Evolutionary conservation across 2,113 vertebrate species (phyloP).

Genomic region (Sceloporus tristichus): DNA sequence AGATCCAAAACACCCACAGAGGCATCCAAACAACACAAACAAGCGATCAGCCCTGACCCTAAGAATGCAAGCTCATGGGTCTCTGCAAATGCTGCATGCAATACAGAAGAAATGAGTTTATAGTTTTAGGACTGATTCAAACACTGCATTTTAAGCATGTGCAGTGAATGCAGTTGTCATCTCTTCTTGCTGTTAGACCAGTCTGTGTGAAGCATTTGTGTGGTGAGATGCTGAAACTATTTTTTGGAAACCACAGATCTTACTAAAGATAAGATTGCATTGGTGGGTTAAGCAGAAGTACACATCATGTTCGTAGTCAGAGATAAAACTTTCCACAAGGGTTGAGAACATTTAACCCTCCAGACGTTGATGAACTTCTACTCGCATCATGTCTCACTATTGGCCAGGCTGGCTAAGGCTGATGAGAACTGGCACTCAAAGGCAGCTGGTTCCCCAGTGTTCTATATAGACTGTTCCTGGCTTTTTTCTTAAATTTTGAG

Average conservation of each 20-base stretch:
- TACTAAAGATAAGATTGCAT: too few species aligned
- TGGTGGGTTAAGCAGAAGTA: too few species aligned
- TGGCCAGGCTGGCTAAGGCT: too few species aligned
- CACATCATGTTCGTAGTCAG: background rate
- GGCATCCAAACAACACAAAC: too few species aligned
- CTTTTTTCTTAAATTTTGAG: background rate
- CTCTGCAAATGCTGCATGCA: background rate
- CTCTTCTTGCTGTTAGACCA: background rate
- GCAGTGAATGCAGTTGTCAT: too few species aligned
- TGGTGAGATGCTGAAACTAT: background rate
- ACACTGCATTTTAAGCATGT: background rate
- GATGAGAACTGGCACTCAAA: background rate
- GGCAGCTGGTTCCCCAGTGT: background rate
- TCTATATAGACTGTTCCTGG: background rate
- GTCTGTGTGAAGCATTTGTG: background rate
- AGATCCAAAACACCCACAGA: too few species aligned
- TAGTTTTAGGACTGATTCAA: background rate
- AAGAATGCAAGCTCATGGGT: background rate
- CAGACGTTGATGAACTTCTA: background rate
- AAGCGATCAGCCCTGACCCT: background rate
- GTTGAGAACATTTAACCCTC: too few species aligned
- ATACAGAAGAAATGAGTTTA: background rate
- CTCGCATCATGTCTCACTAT: background rate
- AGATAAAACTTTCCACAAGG: background rate
- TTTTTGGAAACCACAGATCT: background rate